Conservation (phyloP, 2,888 invertebrate genomes). For the Branchipolynoe longqiensis region DNA sequence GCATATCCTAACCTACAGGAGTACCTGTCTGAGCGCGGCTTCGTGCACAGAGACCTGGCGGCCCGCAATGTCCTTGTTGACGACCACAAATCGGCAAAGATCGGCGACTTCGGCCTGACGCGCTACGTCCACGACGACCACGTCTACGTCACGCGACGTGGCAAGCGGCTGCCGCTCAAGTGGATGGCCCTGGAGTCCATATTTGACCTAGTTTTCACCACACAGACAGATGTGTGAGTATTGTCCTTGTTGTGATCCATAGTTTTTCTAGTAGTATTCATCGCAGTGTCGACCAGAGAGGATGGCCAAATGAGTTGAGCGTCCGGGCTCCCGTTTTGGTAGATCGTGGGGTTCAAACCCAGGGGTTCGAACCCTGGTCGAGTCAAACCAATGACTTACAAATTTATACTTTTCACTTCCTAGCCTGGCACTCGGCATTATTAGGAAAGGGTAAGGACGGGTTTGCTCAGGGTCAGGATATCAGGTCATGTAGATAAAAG, state of each 20-base stretch:
- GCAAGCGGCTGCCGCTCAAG: slow-evolving; percentile 78
- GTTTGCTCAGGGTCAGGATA: no score
- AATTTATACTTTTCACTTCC: no score
- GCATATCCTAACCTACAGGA: no score
- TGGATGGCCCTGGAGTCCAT: slow-evolving; percentile 81
- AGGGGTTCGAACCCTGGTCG: no score
- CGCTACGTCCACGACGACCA: slow-evolving; percentile 79
- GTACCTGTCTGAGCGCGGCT: slow-evolving; percentile 78
- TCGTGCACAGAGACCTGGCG: slow-evolving; percentile 80
- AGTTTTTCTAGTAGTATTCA: not conserved
- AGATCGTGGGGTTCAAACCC: no score
- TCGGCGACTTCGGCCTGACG: slow-evolving; percentile 80
- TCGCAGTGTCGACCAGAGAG: not conserved
- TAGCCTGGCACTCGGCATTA: no score
- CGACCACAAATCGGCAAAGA: slow-evolving; percentile 75
- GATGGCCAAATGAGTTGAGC: no score
- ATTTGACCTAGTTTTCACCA: slow-evolving; percentile 78
- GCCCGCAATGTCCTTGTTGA: slow-evolving; percentile 79
- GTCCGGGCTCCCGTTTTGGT: no score
- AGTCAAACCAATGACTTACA: no score
- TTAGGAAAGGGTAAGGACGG: no score
- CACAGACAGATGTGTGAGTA: slow-evolving; percentile 80
- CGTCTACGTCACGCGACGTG: slow-evolving; percentile 77
- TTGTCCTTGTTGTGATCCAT: no score
- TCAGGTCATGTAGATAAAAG: no score